Percentiles rank a stretch among this genome's conserved stretches.
These are phyloP conservation scores for Ptyas mucosa DNA, from an alignment of 2,113 vertebrate genomes.

Conservation along the genomic window DNA sequence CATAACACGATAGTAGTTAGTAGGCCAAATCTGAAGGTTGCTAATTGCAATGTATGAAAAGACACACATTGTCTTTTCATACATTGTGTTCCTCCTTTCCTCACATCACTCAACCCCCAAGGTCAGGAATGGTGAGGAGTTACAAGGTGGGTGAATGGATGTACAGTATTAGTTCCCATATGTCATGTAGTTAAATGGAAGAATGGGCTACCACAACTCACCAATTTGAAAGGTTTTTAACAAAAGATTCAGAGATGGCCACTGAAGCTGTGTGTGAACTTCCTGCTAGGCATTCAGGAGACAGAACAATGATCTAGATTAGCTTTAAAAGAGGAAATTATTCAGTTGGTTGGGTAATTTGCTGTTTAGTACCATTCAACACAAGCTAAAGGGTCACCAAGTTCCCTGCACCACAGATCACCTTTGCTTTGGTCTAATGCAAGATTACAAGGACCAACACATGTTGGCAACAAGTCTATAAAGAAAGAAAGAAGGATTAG, in stretches of 20 bases:
- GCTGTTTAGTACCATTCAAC: background rate
- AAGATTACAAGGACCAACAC: background rate
- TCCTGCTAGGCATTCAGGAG: background rate
- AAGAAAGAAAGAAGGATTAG: background rate
- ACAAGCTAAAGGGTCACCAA: background rate
- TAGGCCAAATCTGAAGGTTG: no score
- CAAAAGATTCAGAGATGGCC: background rate
- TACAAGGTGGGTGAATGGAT: background rate
- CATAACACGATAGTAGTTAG: background rate
- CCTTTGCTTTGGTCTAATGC: background rate
- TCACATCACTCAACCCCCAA: background rate
- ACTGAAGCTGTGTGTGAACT: background rate
- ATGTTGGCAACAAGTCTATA: background rate
- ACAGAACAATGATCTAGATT: background rate
- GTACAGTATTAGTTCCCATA: background rate
- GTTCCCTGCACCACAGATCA: background rate
- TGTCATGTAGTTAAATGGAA: background rate
- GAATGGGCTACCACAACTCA: background rate
- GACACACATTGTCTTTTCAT: no score
- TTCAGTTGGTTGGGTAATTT: background rate
- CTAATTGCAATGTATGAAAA: background rate
- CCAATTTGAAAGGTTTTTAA: background rate
- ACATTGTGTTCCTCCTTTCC: background rate
- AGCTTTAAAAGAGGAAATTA: background rate
- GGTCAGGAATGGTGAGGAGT: background rate